Conservation (phyloP, 2,888 invertebrate genomes). For the Pherbina coryleti region DNA sequence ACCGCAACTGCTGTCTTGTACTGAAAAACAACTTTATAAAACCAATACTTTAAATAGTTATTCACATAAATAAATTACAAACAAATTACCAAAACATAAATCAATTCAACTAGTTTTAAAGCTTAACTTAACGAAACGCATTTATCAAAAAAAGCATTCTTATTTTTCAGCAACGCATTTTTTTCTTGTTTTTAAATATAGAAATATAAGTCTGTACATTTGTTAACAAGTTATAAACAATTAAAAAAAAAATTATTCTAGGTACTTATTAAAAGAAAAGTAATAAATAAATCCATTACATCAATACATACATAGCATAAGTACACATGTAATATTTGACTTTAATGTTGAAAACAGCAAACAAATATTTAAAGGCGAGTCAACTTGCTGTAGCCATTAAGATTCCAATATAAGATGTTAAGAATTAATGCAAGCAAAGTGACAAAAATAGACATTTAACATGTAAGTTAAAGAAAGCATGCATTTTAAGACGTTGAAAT, state of each 20-base stretch:
- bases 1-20: not conserved
- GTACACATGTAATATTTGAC: slow-evolving; percentile 42
- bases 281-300: slow-evolving; percentile 44
- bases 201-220: slow-evolving; percentile 60
- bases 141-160: not conserved
- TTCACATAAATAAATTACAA: not conserved
- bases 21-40: not conserved
- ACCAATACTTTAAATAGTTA: not conserved
- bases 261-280: slow-evolving; percentile 51
- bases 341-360: slow-evolving; percentile 48
- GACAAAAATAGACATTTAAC: slow-evolving; percentile 30
- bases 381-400: slow-evolving; percentile 53
- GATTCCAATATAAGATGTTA: slow-evolving; percentile 52
- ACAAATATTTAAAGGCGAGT: slow-evolving; percentile 49
- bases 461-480: slow-evolving; percentile 31
- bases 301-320: slow-evolving; percentile 32
- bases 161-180: slow-evolving; percentile 8
- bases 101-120: slow-evolving; percentile 16
- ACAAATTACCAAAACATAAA: not conserved
- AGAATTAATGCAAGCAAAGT: slow-evolving; percentile 37
- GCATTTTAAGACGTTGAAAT: slow-evolving; percentile 42
- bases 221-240: slow-evolving; percentile 55
- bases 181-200: slow-evolving; percentile 1
- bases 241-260: slow-evolving; percentile 27
- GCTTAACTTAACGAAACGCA: slow-evolving; percentile 34